Percentiles rank a stretch among this genome's conserved stretches.
These are phyloP conservation scores for Aethes cnicana DNA, from an alignment of 2,888 invertebrate species.

Conservation along the genomic window DNA sequence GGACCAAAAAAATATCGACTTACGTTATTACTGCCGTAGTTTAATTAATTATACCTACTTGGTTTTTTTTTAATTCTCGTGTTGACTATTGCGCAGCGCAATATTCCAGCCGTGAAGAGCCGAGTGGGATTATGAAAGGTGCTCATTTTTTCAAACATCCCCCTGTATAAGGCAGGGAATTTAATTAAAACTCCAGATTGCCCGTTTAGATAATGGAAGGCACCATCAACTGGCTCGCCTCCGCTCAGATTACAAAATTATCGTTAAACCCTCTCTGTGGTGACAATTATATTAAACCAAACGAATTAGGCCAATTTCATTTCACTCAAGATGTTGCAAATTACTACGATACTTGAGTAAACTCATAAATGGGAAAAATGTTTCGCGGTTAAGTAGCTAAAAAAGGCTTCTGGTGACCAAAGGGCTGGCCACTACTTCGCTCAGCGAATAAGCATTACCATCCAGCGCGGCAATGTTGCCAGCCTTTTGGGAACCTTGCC, in stretches of 20 bases:
- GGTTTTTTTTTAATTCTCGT: neutral
- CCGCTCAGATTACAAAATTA: conserved; percentile 48
- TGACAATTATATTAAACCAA: conserved; percentile 45
- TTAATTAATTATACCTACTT: no score
- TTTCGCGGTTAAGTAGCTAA: neutral
- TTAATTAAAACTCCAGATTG: conserved; percentile 65
- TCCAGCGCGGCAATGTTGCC: no score
- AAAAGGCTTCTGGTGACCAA: neutral
- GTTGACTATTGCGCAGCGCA: neutral
- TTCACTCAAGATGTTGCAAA: conserved; percentile 29
- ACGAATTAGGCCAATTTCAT: conserved; percentile 35
- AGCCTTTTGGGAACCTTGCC: no score
- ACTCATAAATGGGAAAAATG: no score
- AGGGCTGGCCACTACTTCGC: no score
- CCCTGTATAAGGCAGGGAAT: conserved; percentile 52
- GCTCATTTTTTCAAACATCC: conserved; percentile 49
- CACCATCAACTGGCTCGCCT: conserved; percentile 44
- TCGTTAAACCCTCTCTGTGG: conserved; percentile 48
- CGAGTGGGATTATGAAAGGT: conserved; percentile 41
- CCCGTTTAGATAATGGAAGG: conserved; percentile 54
- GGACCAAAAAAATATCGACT: no score
- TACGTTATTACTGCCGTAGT: no score
- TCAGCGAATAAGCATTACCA: no score
- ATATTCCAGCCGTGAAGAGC: conserved; percentile 35
- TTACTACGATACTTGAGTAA: conserved; percentile 17